Evolutionary conservation across 2,797 vertebrate genomes (phyloP).

Genomic region (Prunella strophiata): DNA sequence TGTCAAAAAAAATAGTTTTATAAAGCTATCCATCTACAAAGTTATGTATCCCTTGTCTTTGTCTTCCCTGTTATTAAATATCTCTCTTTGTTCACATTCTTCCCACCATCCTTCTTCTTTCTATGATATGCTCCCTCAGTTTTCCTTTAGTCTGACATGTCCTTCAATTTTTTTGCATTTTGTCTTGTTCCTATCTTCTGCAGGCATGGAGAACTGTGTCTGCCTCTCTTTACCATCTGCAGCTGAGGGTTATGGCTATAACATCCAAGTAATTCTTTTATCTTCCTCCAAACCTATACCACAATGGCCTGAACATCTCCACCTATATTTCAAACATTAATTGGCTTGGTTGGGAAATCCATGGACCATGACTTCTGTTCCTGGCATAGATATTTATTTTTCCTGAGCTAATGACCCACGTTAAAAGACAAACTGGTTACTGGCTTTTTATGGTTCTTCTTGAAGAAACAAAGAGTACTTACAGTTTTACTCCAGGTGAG

Average conservation of each 20-base stretch:
- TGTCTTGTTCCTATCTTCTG: not conserved
- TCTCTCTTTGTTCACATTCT: not conserved
- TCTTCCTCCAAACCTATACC: not conserved
- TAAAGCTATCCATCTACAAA: not conserved
- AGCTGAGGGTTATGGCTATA: not conserved
- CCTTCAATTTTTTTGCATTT: not conserved
- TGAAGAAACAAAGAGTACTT: constrained; percentile 71
- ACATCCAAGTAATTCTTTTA: not conserved
- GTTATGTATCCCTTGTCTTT: not conserved
- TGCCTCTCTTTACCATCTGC: not conserved
- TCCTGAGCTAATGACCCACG: not conserved
- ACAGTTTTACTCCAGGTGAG: constrained; percentile 93
- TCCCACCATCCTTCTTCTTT: not conserved
- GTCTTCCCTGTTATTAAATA: not conserved
- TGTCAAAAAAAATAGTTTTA: not conserved
- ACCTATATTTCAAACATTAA: not conserved
- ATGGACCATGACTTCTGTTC: not conserved
- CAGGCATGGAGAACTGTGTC: not conserved
- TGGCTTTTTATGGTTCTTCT: not conserved
- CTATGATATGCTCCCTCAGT: not conserved
- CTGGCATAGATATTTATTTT: not conserved
- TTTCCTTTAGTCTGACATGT: not conserved
- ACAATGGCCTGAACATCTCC: not conserved
- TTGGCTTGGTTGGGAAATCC: not conserved
- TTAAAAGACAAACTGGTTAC: not conserved